A percentile compares a stretch with the other conserved stretches of the same genome.
Evolutionary conservation across 53 echinoderm and acorn worm species (phyloP).

Genomic region (Zoroaster sp.): DNA sequence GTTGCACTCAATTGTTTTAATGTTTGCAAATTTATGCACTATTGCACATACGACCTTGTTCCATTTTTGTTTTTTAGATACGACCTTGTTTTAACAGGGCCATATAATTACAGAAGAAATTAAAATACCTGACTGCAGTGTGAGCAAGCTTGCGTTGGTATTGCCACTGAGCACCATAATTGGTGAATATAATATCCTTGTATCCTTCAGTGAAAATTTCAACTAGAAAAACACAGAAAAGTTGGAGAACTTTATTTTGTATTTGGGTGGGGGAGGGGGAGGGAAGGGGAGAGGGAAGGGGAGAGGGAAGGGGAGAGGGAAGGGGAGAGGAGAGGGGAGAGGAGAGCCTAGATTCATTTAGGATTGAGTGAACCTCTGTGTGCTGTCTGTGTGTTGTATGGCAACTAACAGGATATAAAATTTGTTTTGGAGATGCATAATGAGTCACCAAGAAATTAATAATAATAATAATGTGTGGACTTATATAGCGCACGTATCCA

Average conservation of each 20-base stretch:
- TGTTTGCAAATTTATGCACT: no score
- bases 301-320: no score
- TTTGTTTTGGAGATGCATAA: no score
- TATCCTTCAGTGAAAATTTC: conserved; percentile 40
- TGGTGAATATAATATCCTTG: conserved; percentile 62
- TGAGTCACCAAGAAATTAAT: background rate
- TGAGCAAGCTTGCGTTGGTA: conserved; percentile 71
- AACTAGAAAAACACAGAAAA: background rate
- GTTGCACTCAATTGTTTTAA: no score
- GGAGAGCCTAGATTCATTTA: no score
- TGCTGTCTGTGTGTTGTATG: background rate
- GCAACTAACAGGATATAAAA: no score
- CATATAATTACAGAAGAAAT: background rate
- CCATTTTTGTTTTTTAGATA: no score
- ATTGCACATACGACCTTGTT: no score
- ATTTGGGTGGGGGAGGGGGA: no score
- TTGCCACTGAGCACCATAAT: conserved; percentile 62
- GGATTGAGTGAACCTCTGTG: background rate
- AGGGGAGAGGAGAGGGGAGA: no score
- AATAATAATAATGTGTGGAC: background rate
- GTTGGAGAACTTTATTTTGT: no score
- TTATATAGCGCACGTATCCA: background rate
- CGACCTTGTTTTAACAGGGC: background rate
- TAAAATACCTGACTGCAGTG: conserved; percentile 58
- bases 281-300: no score